These are phyloP conservation scores for Scolopax rusticola DNA, from an alignment of 2,797 vertebrate species.

Conservation along the genomic window DNA sequence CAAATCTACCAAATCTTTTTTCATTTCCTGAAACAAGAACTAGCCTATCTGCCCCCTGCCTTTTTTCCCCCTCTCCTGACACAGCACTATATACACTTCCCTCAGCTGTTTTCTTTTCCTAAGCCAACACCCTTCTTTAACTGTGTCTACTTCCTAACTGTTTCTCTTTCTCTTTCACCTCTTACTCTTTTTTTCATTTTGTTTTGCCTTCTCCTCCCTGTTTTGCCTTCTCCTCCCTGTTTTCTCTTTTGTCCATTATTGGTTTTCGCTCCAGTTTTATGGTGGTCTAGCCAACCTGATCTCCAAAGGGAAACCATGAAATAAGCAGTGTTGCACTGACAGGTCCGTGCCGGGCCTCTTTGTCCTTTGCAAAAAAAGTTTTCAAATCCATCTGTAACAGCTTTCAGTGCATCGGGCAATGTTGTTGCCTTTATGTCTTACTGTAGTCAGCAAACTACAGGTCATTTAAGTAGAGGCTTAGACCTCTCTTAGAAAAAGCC, in stretches of 20 bases:
- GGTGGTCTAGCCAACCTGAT: not conserved
- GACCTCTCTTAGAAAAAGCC: not conserved
- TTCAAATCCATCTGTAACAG: not conserved
- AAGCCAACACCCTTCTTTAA: not conserved
- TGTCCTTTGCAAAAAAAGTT: not conserved
- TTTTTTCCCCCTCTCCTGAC: not conserved
- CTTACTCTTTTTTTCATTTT: not conserved
- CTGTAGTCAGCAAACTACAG: not conserved
- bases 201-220: not conserved
- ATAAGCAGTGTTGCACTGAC: not conserved
- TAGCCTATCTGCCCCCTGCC: not conserved
- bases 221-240: not conserved
- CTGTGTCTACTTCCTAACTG: not conserved
- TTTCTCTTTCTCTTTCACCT: conserved; percentile 21
- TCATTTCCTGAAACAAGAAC: not conserved
- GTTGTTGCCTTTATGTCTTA: not conserved
- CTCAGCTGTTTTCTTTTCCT: conserved; percentile 21
- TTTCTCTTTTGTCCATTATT: not conserved
- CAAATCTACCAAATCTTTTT: not conserved
- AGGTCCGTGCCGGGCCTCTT: not conserved
- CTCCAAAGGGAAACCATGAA: not conserved
- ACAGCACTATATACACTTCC: not conserved
- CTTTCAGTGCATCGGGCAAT: not conserved
- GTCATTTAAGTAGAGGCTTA: not conserved
- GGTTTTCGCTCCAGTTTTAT: not conserved